Evolutionary conservation across 2,888 invertebrate species (phyloP).

Genomic region (Xylocampa areola): DNA sequence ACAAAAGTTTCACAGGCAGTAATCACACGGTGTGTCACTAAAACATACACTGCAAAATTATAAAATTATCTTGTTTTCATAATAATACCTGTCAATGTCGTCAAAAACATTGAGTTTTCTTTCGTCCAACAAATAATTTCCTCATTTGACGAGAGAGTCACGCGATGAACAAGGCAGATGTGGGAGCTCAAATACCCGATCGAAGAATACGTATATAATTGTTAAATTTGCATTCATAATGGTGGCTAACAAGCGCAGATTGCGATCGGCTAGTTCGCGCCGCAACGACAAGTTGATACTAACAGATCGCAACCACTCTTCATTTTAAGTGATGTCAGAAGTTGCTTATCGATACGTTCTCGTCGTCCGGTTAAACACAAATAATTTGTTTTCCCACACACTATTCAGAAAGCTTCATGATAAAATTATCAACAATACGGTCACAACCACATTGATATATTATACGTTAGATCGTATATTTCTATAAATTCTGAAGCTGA

Average conservation of each 20-base stretch:
- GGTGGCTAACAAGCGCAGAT: conserved; percentile 82
- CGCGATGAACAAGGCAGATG: conserved; percentile 72
- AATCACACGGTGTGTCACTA: too few relatives aligned
- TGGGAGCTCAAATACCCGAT: conserved; percentile 63
- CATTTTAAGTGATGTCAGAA: conserved; percentile 60
- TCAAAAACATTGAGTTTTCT: conserved; percentile 62
- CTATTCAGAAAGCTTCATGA: too few relatives aligned
- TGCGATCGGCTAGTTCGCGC: conserved; percentile 82
- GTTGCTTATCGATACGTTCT: conserved; percentile 53
- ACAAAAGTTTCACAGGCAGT: too few relatives aligned
- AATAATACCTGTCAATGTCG: conserved; percentile 58
- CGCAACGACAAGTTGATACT: conserved; percentile 79
- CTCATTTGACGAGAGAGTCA: conserved; percentile 67
- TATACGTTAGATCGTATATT: too few relatives aligned
- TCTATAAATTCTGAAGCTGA: too few relatives aligned
- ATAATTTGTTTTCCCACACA: too few relatives aligned
- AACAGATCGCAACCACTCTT: conserved; percentile 67
- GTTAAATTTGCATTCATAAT: conserved; percentile 87
- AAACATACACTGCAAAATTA: conserved; percentile 20
- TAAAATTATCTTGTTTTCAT: conserved; percentile 44
- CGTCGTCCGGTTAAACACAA: too few relatives aligned
- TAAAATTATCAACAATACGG: too few relatives aligned
- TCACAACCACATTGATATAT: too few relatives aligned
- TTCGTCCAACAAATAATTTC: conserved; percentile 66
- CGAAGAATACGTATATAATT: conserved; percentile 71